Percentiles rank a stretch among this genome's conserved stretches.
These are phyloP conservation scores for Lepus oiostolus DNA, from an alignment of 2,797 vertebrate species.

Conservation along the genomic window DNA sequence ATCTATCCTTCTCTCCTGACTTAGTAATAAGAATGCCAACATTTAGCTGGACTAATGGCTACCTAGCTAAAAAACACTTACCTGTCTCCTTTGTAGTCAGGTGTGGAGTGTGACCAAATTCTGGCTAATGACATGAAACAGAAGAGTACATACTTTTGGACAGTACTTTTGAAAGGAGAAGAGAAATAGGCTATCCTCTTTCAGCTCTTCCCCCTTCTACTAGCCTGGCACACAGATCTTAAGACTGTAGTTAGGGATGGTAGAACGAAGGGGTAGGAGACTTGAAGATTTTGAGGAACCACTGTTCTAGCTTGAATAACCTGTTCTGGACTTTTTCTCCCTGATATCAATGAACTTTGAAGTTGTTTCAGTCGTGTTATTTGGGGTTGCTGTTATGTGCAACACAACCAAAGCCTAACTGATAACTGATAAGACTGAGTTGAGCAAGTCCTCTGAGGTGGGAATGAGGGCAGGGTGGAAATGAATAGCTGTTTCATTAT, in stretches of 20 bases:
- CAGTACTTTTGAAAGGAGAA: background rate
- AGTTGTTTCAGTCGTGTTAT: background rate
- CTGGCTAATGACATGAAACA: constrained; percentile 17
- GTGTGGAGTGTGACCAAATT: background rate
- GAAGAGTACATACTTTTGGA: background rate
- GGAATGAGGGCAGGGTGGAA: background rate
- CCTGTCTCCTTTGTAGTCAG: background rate
- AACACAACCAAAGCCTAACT: constrained; percentile 1
- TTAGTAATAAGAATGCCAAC: background rate
- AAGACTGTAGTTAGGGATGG: background rate
- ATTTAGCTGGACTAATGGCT: background rate
- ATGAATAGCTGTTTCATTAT: constrained; percentile 25
- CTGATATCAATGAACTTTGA: constrained; percentile 26
- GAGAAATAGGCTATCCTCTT: background rate
- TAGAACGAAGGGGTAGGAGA: background rate
- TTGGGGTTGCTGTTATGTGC: background rate
- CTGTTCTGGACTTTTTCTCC: background rate
- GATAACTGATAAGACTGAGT: background rate
- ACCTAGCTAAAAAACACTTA: background rate
- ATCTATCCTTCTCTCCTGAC: background rate
- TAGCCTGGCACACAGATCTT: background rate
- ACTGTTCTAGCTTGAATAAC: background rate
- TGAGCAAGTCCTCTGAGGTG: background rate
- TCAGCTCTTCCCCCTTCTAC: background rate
- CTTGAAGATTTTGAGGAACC: background rate